Base-by-base conservation (phyloP, 2,113 vertebrate species). In the Mustela nigripes region DNA sequence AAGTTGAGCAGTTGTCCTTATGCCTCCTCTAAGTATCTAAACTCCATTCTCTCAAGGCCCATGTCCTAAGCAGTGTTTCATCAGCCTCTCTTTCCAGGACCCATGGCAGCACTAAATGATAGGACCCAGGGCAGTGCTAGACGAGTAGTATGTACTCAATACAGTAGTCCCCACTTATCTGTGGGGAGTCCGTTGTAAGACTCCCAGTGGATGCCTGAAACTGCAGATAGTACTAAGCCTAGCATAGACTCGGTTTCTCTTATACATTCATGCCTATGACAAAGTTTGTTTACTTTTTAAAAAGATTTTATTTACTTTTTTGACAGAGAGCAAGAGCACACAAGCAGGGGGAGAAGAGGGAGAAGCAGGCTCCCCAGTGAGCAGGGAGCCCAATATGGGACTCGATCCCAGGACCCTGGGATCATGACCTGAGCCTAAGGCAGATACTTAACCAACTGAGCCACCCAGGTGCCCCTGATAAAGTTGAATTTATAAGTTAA, bases 1-100 rank as follows among this genome's bases (percentile, higher is more conserved):
- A 95, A 78, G n/a, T 56, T 88, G n/a, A 95, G 36, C 26, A 65
- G 42, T 95, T 94, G 96, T 89, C 91, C 53, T 39, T 33, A 56
- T 69, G 39, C 92, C 22, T 89, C 42, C 60, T 90, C 50, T 93
- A 84, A 50, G 33, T 60, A 88, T 50, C 48, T 74, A 86, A 97
- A 87, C 62, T 87, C 26, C 12, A 7, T 95, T 97, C 58, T 84
- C 58, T 88, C 76, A 60, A 92, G 81, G 63, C 67, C 26, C 81
- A 60, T 53, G 42, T 94, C 11, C 19, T 84, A 95, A 93, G 45
- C 22, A 83, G 58, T 45, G 14, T 36, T 85, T 78, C 89, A 79
- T 69, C 39, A 84, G 78, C 36, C 16, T 94, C n/a, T 56, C 50
- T 56, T 85, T 87, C 39, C 69, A 84, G 15, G 39, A 63, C 58